phyloP scores from a whole-genome alignment of 1,140 invertebrate genomes.

The Bilobella aurantiaca region DNA sequence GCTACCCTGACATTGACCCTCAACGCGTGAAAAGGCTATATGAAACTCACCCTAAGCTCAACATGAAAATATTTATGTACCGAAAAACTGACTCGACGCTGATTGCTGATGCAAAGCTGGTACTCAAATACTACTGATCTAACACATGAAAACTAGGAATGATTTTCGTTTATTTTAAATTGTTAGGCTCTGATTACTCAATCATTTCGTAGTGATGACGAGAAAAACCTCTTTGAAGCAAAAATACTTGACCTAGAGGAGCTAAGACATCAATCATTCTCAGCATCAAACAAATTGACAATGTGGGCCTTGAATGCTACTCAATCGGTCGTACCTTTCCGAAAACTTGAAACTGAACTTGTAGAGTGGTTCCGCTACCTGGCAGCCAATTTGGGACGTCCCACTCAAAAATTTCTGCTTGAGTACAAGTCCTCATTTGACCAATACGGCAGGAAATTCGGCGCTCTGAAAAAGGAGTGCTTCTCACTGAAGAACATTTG shows the following conservation, averaged over 20 bases:
- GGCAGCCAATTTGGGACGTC: not conserved
- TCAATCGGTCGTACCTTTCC: not conserved
- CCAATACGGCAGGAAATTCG: too few relatives aligned
- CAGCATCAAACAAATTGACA: not conserved
- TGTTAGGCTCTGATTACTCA: too few relatives aligned
- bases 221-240: not conserved
- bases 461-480: too few relatives aligned
- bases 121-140: not conserved
- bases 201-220: not conserved
- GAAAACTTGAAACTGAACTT: not conserved
- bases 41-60: not conserved
- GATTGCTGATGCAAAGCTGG: not conserved
- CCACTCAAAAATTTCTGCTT: too few relatives aligned
- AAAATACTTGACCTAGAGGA: not conserved
- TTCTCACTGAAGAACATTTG: too few relatives aligned
- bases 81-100: not conserved
- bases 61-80: not conserved
- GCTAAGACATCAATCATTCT: not conserved
- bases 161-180: not conserved
- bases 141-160: not conserved
- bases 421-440: too few relatives aligned
- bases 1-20: not conserved
- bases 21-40: not conserved
- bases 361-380: not conserved
- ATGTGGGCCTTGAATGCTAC: not conserved